phyloP scores from a whole-genome alignment of 2,113 vertebrate genomes.

The Chunga burmeisteri region DNA sequence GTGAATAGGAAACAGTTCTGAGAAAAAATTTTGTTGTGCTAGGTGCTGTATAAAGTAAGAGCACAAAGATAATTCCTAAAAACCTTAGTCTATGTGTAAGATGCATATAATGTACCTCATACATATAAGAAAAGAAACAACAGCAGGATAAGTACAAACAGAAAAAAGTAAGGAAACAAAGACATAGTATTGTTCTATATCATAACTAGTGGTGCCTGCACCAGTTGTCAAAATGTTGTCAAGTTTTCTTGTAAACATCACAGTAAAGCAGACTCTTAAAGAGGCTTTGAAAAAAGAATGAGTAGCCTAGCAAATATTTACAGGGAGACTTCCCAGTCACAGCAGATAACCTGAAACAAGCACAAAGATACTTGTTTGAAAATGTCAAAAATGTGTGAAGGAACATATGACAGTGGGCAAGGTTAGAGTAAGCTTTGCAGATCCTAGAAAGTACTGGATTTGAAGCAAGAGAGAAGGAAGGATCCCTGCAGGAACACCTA shows the following conservation, averaged over 20 bases:
- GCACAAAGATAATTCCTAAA: not conserved
- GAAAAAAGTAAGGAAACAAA: not conserved
- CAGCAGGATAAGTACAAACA: not conserved
- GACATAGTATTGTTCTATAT: not conserved
- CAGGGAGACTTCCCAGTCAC: not conserved
- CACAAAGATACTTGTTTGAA: not conserved
- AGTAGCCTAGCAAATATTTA: not conserved
- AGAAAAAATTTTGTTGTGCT: not conserved
- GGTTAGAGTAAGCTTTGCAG: not conserved
- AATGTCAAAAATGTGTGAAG: not conserved
- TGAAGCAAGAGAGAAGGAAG: not conserved
- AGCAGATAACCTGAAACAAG: not conserved
- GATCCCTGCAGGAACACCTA: not conserved
- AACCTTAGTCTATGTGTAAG: not conserved
- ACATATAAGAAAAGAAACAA: not conserved
- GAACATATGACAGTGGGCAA: not conserved
- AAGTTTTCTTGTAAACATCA: not conserved
- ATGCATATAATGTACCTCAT: not conserved
- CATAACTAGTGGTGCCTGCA: not conserved
- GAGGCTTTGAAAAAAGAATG: not conserved
- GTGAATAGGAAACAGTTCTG: not conserved
- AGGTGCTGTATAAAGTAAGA: not conserved
- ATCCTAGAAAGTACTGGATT: not conserved
- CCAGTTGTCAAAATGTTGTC: not conserved
- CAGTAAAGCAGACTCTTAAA: not conserved